Percentiles rank a stretch among this genome's conserved stretches.
Conservation (phyloP, 2,113 vertebrate genomes). For the Hydrolagus affinis region DNA sequence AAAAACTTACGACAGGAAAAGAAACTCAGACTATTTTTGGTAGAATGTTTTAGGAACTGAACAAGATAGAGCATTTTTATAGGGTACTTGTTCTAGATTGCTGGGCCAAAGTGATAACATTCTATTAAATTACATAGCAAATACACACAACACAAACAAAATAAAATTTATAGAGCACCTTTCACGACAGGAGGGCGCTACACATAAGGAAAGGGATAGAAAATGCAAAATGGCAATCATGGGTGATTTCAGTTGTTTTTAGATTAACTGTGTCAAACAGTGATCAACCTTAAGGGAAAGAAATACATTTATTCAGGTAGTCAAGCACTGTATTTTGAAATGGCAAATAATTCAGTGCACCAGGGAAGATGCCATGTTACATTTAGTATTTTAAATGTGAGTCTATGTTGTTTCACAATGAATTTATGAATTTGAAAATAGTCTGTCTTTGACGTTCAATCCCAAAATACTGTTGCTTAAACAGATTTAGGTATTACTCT, state of each 20-base stretch:
- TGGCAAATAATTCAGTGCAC: neutral
- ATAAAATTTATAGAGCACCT: no score
- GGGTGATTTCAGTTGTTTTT: neutral
- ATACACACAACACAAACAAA: no score
- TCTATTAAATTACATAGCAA: neutral
- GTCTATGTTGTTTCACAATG: neutral
- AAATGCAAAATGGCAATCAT: neutral
- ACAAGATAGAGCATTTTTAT: neutral
- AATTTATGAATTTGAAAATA: neutral
- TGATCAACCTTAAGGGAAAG: neutral
- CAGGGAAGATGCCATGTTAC: neutral
- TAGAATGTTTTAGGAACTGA: neutral
- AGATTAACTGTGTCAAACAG: neutral
- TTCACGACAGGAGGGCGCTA: no score
- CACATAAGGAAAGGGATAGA: neutral
- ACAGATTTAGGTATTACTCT: neutral
- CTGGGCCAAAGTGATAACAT: neutral
- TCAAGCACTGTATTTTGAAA: neutral
- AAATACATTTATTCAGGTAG: neutral
- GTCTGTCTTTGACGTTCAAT: neutral
- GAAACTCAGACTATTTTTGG: neutral
- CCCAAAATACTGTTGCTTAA: neutral
- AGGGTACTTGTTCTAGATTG: no score
- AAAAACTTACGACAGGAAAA: neutral
- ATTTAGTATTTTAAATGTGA: neutral